These are phyloP conservation scores for Collichthys lucidus DNA, from an alignment of 2,113 vertebrate species.

Conservation along the genomic window DNA sequence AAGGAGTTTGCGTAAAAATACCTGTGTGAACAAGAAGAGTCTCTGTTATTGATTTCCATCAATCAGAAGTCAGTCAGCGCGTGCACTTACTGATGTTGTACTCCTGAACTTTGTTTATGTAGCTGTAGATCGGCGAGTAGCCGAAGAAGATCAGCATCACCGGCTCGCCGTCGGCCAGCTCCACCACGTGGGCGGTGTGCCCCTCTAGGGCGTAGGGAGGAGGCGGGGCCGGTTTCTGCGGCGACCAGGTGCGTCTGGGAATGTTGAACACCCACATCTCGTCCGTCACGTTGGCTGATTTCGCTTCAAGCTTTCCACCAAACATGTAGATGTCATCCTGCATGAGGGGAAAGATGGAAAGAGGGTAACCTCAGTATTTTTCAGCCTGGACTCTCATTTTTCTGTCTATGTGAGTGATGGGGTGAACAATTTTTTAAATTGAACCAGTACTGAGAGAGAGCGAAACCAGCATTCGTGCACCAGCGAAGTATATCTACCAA, in stretches of 20 bases:
- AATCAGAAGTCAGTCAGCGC: constrained; percentile 32
- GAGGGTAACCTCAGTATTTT: too few species aligned
- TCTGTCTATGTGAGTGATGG: too few species aligned
- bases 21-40: not conserved
- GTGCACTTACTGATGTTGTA: constrained; percentile 84
- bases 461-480: too few species aligned
- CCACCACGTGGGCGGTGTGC: constrained; percentile 90
- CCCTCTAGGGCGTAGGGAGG: constrained; percentile 91
- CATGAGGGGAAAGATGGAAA: not conserved
- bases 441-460: too few species aligned
- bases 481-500: too few species aligned
- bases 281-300: constrained; percentile 89
- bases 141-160: constrained; percentile 93
- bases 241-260: constrained; percentile 87
- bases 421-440: too few species aligned
- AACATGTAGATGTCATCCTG: constrained; percentile 94
- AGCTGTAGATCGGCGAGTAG: constrained; percentile 91
- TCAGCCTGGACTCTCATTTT: too few species aligned
- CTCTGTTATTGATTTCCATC: not conserved
- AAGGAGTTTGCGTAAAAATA: too few species aligned
- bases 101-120: constrained; percentile 92
- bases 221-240: constrained; percentile 82
- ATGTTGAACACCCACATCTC: constrained; percentile 93
- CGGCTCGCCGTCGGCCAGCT: constrained; percentile 86
- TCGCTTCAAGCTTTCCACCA: constrained; percentile 91